Percentiles rank a stretch among this genome's conserved stretches.
phyloP scores from a whole-genome alignment of 1,140 invertebrate genomes.

The Bombus sylvicola region DNA sequence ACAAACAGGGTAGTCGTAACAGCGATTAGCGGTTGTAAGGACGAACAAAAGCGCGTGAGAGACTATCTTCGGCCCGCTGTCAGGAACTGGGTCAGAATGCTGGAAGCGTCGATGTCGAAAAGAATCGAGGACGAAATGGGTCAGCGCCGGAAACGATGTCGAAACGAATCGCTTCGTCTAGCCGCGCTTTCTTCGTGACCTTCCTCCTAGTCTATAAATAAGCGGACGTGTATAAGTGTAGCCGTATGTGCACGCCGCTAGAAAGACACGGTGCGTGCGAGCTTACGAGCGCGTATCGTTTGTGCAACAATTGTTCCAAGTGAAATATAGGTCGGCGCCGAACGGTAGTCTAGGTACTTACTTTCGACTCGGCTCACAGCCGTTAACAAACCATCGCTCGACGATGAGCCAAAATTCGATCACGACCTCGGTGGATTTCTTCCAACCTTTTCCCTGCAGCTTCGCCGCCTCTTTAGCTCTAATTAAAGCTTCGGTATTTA shows the following conservation, averaged over 20 bases:
- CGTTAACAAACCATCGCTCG: neutral
- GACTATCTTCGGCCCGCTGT: neutral
- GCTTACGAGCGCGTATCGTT: constrained; percentile 54
- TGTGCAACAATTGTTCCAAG: constrained; percentile 50
- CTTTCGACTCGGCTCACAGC: constrained; percentile 32
- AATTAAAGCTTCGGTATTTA: neutral
- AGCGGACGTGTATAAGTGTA: constrained; percentile 8
- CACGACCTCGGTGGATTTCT: neutral
- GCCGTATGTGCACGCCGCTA: constrained; percentile 3
- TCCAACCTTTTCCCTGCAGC: neutral
- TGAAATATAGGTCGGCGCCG: constrained; percentile 62
- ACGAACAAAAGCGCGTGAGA: constrained; percentile 50
- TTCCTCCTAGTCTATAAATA: constrained; percentile 75
- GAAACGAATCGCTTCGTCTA: constrained; percentile 68
- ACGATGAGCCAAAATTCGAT: constrained; percentile 25
- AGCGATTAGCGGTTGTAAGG: neutral
- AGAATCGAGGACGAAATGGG: constrained; percentile 74
- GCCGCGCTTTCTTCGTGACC: constrained; percentile 78
- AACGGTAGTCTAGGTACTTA: constrained; percentile 31
- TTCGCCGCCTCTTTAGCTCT: neutral
- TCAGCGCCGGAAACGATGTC: constrained; percentile 72
- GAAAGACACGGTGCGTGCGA: constrained; percentile 49
- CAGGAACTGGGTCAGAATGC: constrained; percentile 65
- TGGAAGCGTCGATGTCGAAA: constrained; percentile 69
- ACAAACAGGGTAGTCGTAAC: neutral